These are phyloP conservation scores for Plectropomus leopardus DNA, from an alignment of 2,113 vertebrate genomes.

Conservation along the genomic window DNA sequence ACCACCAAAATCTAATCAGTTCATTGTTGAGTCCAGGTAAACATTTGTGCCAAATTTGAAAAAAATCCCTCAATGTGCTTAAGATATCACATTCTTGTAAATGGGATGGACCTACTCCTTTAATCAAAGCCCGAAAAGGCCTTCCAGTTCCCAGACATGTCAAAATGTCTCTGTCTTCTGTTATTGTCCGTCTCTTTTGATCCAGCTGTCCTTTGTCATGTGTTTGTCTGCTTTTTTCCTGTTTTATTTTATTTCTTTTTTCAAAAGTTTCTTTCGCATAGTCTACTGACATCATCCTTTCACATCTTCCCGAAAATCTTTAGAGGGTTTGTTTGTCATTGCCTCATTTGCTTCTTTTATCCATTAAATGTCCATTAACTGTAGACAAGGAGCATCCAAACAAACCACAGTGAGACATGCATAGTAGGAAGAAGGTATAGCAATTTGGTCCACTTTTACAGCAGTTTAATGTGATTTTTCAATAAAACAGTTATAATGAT, in stretches of 20 bases:
- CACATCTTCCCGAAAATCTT: slow-evolving; percentile 56
- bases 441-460: neutral
- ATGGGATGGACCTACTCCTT: too few relatives aligned
- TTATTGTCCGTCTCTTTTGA: neutral
- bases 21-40: too few relatives aligned
- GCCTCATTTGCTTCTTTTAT: slow-evolving; percentile 52
- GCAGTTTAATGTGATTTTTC: neutral
- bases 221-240: slow-evolving; percentile 10
- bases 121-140: neutral
- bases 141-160: slow-evolving; percentile 8
- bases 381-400: slow-evolving; percentile 28
- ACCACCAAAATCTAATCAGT: too few relatives aligned
- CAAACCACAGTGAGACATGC: slow-evolving; percentile 6
- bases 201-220: neutral
- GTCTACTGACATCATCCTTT: slow-evolving; percentile 49
- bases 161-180: neutral
- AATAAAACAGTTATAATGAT: neutral
- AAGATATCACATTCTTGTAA: too few relatives aligned
- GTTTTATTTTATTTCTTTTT: neutral
- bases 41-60: too few relatives aligned
- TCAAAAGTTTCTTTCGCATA: slow-evolving; percentile 14
- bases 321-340: slow-evolving; percentile 52
- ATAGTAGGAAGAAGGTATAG: neutral
- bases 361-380: slow-evolving; percentile 42
- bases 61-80: too few relatives aligned